These are phyloP conservation scores for Carassius carassius DNA, from an alignment of 2,113 vertebrate species.

Conservation along the genomic window DNA sequence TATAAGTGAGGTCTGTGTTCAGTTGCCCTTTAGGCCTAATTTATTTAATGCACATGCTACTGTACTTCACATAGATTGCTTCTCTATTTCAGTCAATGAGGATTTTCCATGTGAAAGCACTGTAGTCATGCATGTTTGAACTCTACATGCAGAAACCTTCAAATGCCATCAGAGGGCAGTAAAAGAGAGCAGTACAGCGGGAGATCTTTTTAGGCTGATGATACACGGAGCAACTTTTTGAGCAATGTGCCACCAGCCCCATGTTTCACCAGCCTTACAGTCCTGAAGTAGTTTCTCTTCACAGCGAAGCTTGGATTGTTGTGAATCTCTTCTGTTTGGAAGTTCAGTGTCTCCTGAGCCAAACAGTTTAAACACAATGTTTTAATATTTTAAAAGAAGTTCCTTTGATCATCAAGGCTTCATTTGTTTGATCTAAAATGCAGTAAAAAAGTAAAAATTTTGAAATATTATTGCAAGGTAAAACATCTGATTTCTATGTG, in stretches of 20 bases:
- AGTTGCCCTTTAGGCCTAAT: too few species aligned
- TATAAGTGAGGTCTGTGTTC: too few species aligned
- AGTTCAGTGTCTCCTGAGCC: not conserved
- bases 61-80: too few species aligned
- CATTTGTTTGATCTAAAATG: too few species aligned
- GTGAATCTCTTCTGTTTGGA: not conserved
- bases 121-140: not conserved
- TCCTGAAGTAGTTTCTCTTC: not conserved
- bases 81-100: too few species aligned
- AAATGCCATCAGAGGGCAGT: conserved; percentile 43
- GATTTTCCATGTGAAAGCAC: not conserved
- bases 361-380: not conserved
- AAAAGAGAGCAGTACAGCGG: not conserved
- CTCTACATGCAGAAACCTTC: conserved; percentile 28
- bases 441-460: not conserved
- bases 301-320: not conserved
- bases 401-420: not conserved
- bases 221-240: too few species aligned
- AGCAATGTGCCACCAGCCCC: too few species aligned
- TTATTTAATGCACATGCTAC: too few species aligned
- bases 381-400: too few species aligned
- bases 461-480: not conserved
- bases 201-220: too few species aligned
- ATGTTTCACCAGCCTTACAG: too few species aligned
- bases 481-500: too few species aligned